Evolutionary conservation across 2,888 invertebrate genomes (phyloP).

Genomic region (Augiades crinisus): DNA sequence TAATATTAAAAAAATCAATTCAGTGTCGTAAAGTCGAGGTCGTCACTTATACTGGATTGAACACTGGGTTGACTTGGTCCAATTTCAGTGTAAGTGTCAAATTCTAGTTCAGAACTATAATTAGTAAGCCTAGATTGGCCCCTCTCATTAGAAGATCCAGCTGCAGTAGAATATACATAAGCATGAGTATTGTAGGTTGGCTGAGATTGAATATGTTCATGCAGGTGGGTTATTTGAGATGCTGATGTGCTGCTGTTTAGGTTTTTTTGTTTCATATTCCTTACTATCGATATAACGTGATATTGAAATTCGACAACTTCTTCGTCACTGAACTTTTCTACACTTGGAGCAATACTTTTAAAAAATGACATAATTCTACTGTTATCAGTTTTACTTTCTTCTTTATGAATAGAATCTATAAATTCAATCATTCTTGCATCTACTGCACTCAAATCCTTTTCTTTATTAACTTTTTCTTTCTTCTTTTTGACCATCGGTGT

Average conservation of each 20-base stretch:
- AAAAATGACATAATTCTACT: constrained; percentile 35
- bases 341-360: constrained; percentile 35
- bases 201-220: constrained; percentile 28
- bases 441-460: too few species aligned
- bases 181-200: constrained; percentile 29
- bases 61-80: constrained; percentile 32
- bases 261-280: constrained; percentile 31
- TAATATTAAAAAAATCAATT: constrained; percentile 31
- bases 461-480: too few species aligned
- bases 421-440: constrained; percentile 35
- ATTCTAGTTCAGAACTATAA: constrained; percentile 29
- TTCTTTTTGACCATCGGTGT: too few species aligned
- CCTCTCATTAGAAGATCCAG: constrained; percentile 29
- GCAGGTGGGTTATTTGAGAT: constrained; percentile 29
- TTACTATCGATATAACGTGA: constrained; percentile 31
- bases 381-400: constrained; percentile 22
- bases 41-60: constrained; percentile 31
- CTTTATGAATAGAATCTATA: constrained; percentile 34
- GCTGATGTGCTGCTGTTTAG: constrained; percentile 30
- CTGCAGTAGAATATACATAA: constrained; percentile 31
- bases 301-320: constrained; percentile 37
- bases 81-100: constrained; percentile 30
- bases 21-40: constrained; percentile 28
- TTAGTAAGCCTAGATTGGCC: constrained; percentile 28
- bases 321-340: constrained; percentile 35